Base-by-base conservation (phyloP, 2,888 invertebrate genomes). In the Drosophila flavopinicola region DNA sequence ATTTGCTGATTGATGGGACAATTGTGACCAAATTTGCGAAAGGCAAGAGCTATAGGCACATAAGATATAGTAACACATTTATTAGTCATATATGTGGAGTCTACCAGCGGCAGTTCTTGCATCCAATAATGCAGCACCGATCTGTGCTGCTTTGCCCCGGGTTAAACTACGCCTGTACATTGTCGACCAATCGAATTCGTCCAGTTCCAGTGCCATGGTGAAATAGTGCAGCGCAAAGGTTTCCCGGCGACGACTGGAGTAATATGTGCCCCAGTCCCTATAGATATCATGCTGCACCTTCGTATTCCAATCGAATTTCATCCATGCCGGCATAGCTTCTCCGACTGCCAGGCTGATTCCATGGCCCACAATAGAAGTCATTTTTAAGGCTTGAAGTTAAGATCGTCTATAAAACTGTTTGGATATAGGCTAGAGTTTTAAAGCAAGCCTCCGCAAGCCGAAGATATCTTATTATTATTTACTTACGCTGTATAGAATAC, bases 221-320 rank as follows among this genome's bases (percentile, higher is more conserved):
- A 84, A 88, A 37, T 90, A 90, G 15, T 88, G 66, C 3, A 79
- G 65, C 0, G 90, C 88, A 23, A 80, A 84, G 37, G 83, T 87
- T 38, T 88, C 71, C n/a, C 89, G 79, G 1, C 88, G 87, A n/a
- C 85, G 86, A 5, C 63, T 82, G 0, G 83, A 83, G 27, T 89
- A 90, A 51, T 88, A 88, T 0, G 78, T 66, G 2, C 89, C 90
- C 90, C 90, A 90, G 45, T 90, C 90, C 1, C 88, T 75, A 15
- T 87, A 90, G 17, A 90, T 87, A 9, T 85, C 57, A 61, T 89
- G 90, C 23, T 87, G 78, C 4, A 87, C 78, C 33, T 90, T 88
- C 0, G 75, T 52, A 1, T 67, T 78, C 78, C 88, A 87, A 10
- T 85, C 78, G 6, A 89, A 75, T 9, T 77, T 77, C 37, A 78